Evolutionary conservation across 2,113 vertebrate genomes (phyloP), one percentile per base, ranked within the genome.

Genomic region (Chaenocephalus aceratus): DNA sequence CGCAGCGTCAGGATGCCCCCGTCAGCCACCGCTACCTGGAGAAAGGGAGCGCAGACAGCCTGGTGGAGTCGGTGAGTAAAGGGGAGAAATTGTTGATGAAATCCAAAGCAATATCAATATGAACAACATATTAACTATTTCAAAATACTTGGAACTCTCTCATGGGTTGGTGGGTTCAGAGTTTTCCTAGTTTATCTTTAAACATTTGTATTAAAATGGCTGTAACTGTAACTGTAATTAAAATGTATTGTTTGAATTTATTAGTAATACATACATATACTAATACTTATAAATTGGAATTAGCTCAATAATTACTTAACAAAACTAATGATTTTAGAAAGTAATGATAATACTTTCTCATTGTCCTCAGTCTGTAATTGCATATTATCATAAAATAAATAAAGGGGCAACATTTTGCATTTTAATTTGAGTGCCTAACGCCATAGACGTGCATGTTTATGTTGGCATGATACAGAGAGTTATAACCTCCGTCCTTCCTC

Each of bases 11-110:
- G 91, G 63, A 85, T 96, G 66, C 97, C 96, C 90, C 95, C 14
- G 74, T 84, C 76, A 91, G 89, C 54, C 93, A 92, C 78, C 92
- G 93, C 86, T 89, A 77, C 0, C 48, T 95, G 4, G 95, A 96
- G 72, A 96, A 94, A 72, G 96, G 96, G 69, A 97, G 96, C 0
- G 97, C 97, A 0, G 96, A 97, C 93, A 97, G 96, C 83, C 92
- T 98, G 88, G 97, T 98, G 18, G 97, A 98, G 79, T 97, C 97
- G 67, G 97, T 98, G 92, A 96, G 96, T 94, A 18, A 30, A 26
- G 14, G 30, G 23, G 6, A 36, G n/a, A 64, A 53, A 63, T 58
- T 1, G 5, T 23, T 2, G 11, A 45, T 36, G 0, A 68, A 57
- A 2, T 6, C 21, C 46, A 7, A 5, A 53, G 15, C 8, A 75